Conservation (phyloP, 2,888 invertebrate genomes). For the Galerucella calmariensis region DNA sequence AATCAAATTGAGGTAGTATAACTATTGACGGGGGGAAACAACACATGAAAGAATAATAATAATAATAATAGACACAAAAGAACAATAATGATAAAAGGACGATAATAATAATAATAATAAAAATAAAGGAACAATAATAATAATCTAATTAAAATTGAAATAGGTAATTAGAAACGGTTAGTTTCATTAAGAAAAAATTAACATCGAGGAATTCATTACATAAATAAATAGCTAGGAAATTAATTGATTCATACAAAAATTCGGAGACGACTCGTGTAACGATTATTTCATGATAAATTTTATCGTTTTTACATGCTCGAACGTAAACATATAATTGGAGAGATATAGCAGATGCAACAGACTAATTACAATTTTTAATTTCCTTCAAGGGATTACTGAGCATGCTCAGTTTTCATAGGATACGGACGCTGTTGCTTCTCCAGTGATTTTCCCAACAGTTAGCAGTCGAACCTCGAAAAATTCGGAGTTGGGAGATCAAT, state of each 20-base stretch:
- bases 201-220: background rate
- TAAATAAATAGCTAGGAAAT: background rate
- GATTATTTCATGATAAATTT: conserved; percentile 3
- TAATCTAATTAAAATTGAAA: no score
- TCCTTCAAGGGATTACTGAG: conserved; percentile 39
- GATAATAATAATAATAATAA: no score
- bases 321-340: conserved; percentile 28
- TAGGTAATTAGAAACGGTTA: no score
- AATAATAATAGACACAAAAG: no score
- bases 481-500: conserved; percentile 12
- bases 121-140: no score
- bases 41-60: no score
- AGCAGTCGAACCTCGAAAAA: conserved; percentile 52
- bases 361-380: conserved; percentile 41
- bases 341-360: conserved; percentile 40
- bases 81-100: no score
- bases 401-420: conserved; percentile 47
- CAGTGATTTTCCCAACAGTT: conserved; percentile 55
- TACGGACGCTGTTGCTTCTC: conserved; percentile 63
- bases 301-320: background rate
- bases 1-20: no score
- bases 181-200: background rate
- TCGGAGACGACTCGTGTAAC: background rate
- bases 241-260: background rate
- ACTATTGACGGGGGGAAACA: no score